Percentiles rank a stretch among this genome's conserved stretches.
phyloP scores from a whole-genome alignment of 2,113 vertebrate genomes.

The Calidris pugnax region DNA sequence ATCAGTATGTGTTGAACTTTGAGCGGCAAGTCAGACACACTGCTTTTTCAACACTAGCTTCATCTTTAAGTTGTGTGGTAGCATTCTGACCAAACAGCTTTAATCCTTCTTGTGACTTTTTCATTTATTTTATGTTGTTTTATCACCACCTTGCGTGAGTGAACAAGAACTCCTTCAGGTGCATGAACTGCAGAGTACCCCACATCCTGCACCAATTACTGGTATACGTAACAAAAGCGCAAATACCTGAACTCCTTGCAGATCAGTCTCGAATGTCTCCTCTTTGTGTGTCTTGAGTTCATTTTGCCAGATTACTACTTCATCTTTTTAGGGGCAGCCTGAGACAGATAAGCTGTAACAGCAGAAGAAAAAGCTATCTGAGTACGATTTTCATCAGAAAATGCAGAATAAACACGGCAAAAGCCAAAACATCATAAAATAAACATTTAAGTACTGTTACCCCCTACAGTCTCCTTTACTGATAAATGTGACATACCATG shows the following conservation, averaged over 20 bases:
- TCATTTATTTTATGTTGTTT: background rate
- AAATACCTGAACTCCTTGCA: constrained; percentile 22
- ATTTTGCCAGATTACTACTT: background rate
- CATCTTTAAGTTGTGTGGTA: background rate
- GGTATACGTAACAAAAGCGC: background rate
- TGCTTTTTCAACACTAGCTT: background rate
- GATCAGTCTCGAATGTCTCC: background rate
- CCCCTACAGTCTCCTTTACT: background rate
- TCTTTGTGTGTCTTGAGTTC: background rate
- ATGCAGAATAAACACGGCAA: background rate
- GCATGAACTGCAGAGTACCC: background rate
- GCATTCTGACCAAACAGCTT: background rate
- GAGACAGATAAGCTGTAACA: background rate
- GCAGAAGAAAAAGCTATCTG: background rate
- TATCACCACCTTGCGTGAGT: background rate
- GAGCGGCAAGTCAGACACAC: background rate
- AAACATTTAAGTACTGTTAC: constrained; percentile 3
- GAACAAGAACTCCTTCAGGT: background rate
- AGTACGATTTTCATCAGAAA: background rate
- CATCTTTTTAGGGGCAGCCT: background rate
- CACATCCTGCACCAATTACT: background rate
- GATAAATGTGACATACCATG: background rate
- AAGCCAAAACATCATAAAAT: background rate
- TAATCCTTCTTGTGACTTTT: background rate
- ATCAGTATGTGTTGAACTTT: background rate